Conservation (phyloP, 2,797 vertebrate species). For the Sebastes vulpes region DNA sequence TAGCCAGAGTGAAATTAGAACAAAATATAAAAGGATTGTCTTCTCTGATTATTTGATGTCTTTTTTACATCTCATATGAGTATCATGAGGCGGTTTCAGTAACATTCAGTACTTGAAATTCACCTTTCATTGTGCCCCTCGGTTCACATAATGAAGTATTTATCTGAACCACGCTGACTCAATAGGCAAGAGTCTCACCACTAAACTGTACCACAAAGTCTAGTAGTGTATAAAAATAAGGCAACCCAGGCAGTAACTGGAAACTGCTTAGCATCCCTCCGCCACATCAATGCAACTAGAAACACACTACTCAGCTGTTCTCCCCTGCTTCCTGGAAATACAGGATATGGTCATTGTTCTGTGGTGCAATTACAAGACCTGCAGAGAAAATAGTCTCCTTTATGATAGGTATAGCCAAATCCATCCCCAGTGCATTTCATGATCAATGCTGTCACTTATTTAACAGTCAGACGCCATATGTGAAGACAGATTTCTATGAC, state of each 20-base stretch:
- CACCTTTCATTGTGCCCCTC: conserved; percentile 54
- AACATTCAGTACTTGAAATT: conserved; percentile 29
- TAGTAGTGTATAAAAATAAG: conserved; percentile 71
- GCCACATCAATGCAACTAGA: conserved; percentile 80
- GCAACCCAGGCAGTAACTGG: conserved; percentile 66
- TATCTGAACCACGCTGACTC: conserved; percentile 82
- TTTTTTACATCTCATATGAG: background rate
- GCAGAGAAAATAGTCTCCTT: conserved; percentile 51
- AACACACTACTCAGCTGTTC: conserved; percentile 75
- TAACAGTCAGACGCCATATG: conserved; percentile 6
- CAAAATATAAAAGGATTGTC: background rate
- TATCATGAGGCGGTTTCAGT: background rate
- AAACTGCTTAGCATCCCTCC: conserved; percentile 66
- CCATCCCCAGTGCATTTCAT: conserved; percentile 45
- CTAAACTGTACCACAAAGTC: conserved; percentile 70
- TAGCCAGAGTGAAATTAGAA: conserved; percentile 14
- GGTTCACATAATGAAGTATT: conserved; percentile 83
- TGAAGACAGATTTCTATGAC: conserved; percentile 6
- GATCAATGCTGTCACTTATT: conserved; percentile 32
- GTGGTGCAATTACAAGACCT: conserved; percentile 69
- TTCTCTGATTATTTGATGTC: background rate
- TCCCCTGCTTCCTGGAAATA: conserved; percentile 70
- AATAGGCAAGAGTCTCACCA: conserved; percentile 71
- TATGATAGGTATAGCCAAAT: conserved; percentile 54
- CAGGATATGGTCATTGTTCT: conserved; percentile 71